phyloP scores from a whole-genome alignment of 2,113 vertebrate species.

The Gopherus evgoodei region DNA sequence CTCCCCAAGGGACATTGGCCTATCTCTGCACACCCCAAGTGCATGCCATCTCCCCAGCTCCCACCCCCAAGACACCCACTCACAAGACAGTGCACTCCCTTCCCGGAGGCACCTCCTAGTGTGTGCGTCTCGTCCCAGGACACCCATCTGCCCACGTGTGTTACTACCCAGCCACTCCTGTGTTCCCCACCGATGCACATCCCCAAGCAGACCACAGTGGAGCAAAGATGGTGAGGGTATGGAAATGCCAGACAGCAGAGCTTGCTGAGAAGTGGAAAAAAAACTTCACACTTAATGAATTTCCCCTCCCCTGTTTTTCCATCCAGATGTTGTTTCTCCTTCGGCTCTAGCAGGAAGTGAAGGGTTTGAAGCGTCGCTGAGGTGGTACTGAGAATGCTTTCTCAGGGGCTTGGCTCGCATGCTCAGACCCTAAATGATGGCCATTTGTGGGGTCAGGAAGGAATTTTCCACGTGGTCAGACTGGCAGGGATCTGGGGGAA shows the following conservation, averaged over 20 bases:
- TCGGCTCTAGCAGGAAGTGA: not conserved
- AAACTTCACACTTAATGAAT: not conserved
- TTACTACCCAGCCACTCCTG: not conserved
- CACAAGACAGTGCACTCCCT: not conserved
- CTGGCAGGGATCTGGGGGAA: not conserved
- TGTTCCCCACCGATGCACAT: not conserved
- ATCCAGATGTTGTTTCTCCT: not conserved
- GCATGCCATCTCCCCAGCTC: not conserved
- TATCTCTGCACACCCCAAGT: not conserved
- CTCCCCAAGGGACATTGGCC: not conserved
- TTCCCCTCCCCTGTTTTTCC: not conserved
- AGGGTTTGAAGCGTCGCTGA: not conserved
- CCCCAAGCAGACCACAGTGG: not conserved
- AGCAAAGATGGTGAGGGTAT: not conserved
- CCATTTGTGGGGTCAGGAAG: not conserved
- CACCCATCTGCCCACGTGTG: not conserved
- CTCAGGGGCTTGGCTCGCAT: not conserved
- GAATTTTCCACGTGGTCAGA: not conserved
- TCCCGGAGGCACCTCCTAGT: not conserved
- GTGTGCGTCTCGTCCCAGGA: not conserved
- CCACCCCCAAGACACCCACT: not conserved
- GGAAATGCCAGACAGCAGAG: not conserved
- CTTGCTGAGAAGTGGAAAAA: not conserved
- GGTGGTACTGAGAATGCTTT: not conserved
- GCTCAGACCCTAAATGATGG: not conserved